Evolutionary conservation across 2,797 vertebrate genomes (phyloP), one percentile per base, ranked within the genome.

Genomic region (Xiphophorus birchmanni): DNA sequence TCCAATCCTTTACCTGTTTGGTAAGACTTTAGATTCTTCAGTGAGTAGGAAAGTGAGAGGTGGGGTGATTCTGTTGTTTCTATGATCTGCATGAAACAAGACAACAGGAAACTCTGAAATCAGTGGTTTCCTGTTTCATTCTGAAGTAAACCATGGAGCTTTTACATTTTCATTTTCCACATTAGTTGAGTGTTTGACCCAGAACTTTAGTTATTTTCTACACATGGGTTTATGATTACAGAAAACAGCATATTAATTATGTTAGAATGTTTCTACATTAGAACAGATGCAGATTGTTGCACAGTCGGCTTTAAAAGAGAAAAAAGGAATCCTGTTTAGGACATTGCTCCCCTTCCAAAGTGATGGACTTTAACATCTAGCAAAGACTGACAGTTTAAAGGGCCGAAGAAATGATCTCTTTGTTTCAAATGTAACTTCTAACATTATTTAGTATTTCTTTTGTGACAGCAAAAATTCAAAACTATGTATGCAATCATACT

Each of bases 41-140:
- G 29, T 8, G 52, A 65, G 11, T n/a, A n/a, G 15, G 18, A 15
- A 4, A 32, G 74, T 32, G 29, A 32, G 7, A 0, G 15, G 23
- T 10, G 40, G 9, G 13, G 40, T n/a, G 21, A 23, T 21, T 37
- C 4, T 72, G 71, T 23, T n/a, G 32, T 54, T 75, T 77, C 35
- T 79, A 45, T 40, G 69, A 82, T 69, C 60, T 73, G 23, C 35
- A 35, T 78, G 82, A 87, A 89, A 90, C 72, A 8, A 84, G 71
- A 48, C 78, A 75, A 42, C 73, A 75, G 69, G 47, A 87, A 77
- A 45, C 42, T 83, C 21, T 76, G 77, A 86, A 86, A 82, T 73
- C 40, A 56, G 71, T 54, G 84, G 83, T 86, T 92, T 89, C 82
- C 81, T 86, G 82, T 44, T 63, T 74, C 26, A 8, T 40, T 54